These are phyloP conservation scores for Didymodactylos carnosus DNA, from an alignment of 2,888 invertebrate species.

Conservation along the genomic window DNA sequence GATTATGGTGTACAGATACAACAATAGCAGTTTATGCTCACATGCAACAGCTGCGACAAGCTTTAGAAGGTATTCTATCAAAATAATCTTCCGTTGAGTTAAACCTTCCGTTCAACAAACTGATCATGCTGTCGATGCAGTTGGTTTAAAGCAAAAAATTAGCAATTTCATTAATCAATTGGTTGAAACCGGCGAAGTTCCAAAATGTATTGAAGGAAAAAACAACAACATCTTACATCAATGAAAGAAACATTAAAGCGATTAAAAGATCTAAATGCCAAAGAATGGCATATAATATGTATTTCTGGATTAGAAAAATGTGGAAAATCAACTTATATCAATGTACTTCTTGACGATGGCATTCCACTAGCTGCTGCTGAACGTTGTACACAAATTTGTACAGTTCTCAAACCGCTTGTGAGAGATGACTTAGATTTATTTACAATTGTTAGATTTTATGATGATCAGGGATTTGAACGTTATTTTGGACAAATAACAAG, in stretches of 20 bases:
- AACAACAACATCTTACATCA: background rate
- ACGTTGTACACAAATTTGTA: background rate
- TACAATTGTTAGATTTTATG: background rate
- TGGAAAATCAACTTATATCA: background rate
- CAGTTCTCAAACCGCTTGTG: background rate
- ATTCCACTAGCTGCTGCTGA: background rate
- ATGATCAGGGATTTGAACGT: background rate
- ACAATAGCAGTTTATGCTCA: background rate
- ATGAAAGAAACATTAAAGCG: background rate
- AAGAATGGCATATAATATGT: background rate
- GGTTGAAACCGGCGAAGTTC: background rate
- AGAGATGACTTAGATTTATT: background rate
- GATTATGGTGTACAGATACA: background rate
- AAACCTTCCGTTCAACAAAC: background rate
- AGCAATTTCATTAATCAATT: background rate
- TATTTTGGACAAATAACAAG: background rate
- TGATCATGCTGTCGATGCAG: background rate
- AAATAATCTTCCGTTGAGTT: background rate
- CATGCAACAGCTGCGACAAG: background rate
- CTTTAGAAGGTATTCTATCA: background rate
- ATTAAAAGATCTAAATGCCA: background rate
- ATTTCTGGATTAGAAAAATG: background rate
- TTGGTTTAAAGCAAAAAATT: background rate
- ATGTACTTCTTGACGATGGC: background rate
- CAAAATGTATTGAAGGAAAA: background rate